Percentiles rank a stretch among this genome's conserved stretches.
phyloP scores from a whole-genome alignment of 2,797 vertebrate genomes.

The Glossophaga mutica region DNA sequence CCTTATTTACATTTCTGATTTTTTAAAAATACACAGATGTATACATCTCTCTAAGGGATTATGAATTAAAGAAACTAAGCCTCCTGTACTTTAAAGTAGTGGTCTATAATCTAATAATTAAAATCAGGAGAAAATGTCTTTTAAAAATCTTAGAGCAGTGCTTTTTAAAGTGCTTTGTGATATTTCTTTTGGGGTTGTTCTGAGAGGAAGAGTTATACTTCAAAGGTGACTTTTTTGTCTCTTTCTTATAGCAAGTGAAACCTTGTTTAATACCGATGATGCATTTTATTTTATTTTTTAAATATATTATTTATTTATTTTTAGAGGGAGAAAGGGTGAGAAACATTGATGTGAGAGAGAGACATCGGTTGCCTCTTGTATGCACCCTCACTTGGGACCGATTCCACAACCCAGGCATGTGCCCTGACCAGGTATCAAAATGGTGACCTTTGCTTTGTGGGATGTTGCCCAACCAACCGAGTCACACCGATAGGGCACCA shows the following conservation, averaged over 20 bases:
- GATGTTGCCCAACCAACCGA: not conserved
- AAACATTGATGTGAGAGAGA: not conserved
- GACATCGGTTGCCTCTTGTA: not conserved
- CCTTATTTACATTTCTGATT: not conserved
- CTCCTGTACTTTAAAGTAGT: not conserved
- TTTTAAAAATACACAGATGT: not conserved
- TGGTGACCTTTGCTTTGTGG: not conserved
- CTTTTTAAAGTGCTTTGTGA: not conserved
- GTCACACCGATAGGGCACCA: not conserved
- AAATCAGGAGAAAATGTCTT: not conserved
- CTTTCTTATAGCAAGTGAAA: not conserved
- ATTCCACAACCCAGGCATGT: not conserved
- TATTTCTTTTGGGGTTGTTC: not conserved
- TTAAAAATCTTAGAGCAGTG: not conserved
- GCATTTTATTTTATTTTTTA: not conserved
- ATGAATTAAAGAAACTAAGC: not conserved
- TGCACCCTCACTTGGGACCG: not conserved
- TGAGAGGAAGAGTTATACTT: not conserved
- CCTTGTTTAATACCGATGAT: not conserved
- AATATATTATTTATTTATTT: not conserved
- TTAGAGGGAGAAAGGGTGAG: not conserved
- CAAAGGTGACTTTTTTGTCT: not conserved
- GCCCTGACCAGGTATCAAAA: not conserved
- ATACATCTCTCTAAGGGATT: not conserved
- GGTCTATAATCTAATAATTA: not conserved